Base-by-base conservation (phyloP, 2,888 invertebrate species). In the Drosophila suboccidentalis region DNA sequence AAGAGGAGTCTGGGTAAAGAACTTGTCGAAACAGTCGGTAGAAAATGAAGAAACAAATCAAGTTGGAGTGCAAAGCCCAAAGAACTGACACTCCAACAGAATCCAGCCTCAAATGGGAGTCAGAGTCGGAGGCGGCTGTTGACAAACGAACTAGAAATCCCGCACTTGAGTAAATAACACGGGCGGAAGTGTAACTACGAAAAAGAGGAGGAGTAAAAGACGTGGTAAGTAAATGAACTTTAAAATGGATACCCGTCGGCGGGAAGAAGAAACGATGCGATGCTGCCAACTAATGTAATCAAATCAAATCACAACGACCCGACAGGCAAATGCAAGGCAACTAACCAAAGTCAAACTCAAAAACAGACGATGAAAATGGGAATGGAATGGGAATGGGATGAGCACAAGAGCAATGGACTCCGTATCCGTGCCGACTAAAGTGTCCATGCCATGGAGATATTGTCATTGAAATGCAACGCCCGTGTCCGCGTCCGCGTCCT, bases 131-230 rank as follows among this genome's bases (percentile, higher is more conserved):
- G 36, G 39, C 32, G 54, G 6, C 64, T 58, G 73, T 75, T 81
- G 81, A 83, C 71, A 88, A 79, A 82, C 85, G 80, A 88, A 86
- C 86, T 88, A 86, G 84, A 86, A 86, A 82, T 84, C 73, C 80
- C 75, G 78, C 86, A 86, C 76, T 86, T 82, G 84, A 82, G 87
- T 76, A 86, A 88, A 86, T 88, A 88, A 88, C 70, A 73, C 61
- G 58, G 64, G n/a, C 82, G 83, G 83, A 85, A 84, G 80, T 87
- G 69, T 77, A 84, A 71, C 75, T 66, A 69, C 67, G 71, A 8
- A 19, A 0, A 13, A 4, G 5, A 19, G 5, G 8, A 17, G 2
- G 55, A 44, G 47, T 63, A 4, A 13, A 13, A 10, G 59, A 46
- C 43, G 67, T 55, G 82, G 71, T 41, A 71, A 85, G 80, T 78